Evolutionary conservation across 2,113 vertebrate genomes (phyloP).

Genomic region (Bufo bufo): DNA sequence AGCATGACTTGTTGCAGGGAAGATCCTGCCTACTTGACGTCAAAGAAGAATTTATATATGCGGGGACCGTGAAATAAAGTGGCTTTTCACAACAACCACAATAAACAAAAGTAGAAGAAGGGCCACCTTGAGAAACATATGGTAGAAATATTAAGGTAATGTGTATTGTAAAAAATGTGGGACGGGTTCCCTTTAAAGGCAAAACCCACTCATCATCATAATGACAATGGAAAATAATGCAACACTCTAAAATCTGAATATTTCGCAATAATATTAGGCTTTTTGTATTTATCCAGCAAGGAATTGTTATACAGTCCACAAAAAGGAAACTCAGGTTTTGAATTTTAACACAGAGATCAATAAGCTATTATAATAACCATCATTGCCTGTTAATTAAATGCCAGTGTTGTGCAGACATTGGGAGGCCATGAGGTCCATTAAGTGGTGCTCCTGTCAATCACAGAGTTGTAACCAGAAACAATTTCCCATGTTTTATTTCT

Average conservation of each 20-base stretch:
- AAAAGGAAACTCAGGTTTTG: constrained; percentile 20
- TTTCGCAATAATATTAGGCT: neutral
- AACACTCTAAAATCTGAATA: constrained; percentile 6
- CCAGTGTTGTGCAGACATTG: constrained; percentile 2
- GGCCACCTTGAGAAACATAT: too few relatives aligned
- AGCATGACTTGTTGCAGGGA: too few relatives aligned
- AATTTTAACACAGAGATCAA: constrained; percentile 34
- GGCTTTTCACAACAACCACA: too few relatives aligned
- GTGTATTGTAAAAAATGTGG: too few relatives aligned
- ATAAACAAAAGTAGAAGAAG: too few relatives aligned
- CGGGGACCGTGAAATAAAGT: too few relatives aligned
- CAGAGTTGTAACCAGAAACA: neutral
- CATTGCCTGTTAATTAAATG: constrained; percentile 33
- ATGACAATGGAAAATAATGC: neutral
- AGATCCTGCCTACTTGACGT: too few relatives aligned
- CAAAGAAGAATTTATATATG: too few relatives aligned
- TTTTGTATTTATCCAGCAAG: neutral
- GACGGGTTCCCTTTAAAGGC: neutral
- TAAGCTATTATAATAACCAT: constrained; percentile 25
- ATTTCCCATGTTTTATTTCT: neutral
- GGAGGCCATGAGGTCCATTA: constrained; percentile 24
- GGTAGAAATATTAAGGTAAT: too few relatives aligned
- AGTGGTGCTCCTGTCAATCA: constrained; percentile 8
- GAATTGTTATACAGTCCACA: constrained; percentile 10
- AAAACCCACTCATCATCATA: neutral